These are phyloP conservation scores for Apistogramma diplotaenia DNA, from an alignment of 2,113 vertebrate genomes.

Conservation along the genomic window DNA sequence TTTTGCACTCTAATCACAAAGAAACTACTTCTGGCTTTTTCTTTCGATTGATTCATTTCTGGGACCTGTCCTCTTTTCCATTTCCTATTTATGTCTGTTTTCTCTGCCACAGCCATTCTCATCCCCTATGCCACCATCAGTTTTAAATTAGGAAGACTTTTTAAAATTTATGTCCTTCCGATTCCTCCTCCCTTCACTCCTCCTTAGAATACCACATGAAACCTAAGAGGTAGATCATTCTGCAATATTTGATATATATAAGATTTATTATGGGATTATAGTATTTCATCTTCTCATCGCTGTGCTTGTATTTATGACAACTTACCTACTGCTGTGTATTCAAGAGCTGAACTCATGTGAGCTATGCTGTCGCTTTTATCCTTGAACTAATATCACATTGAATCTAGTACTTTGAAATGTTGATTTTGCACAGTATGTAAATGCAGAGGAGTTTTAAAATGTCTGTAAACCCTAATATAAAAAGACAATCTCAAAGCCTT, in stretches of 20 bases:
- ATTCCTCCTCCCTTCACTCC: neutral
- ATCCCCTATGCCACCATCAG: neutral
- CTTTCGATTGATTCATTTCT: neutral
- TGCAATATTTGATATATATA: constrained; percentile 2
- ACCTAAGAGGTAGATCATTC: neutral
- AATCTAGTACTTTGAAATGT: neutral
- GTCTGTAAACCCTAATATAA: neutral
- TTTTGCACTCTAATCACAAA: neutral
- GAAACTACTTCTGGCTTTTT: neutral
- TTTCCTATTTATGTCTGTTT: neutral
- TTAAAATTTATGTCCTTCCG: neutral
- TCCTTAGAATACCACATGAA: neutral
- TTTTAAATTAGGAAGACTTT: constrained; percentile 31
- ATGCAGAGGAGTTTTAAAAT: neutral
- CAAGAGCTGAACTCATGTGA: constrained; percentile 12
- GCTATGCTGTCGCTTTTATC: constrained; percentile 1
- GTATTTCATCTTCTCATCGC: neutral
- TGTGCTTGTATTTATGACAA: constrained; percentile 12
- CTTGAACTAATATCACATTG: neutral
- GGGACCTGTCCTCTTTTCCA: neutral
- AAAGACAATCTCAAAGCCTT: neutral
- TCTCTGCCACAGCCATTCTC: neutral
- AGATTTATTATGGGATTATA: constrained; percentile 32
- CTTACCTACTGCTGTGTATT: constrained; percentile 21
- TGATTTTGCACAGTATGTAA: neutral